Evolutionary conservation across 2,113 vertebrate genomes (phyloP).

Genomic region (Abramis brama): DNA sequence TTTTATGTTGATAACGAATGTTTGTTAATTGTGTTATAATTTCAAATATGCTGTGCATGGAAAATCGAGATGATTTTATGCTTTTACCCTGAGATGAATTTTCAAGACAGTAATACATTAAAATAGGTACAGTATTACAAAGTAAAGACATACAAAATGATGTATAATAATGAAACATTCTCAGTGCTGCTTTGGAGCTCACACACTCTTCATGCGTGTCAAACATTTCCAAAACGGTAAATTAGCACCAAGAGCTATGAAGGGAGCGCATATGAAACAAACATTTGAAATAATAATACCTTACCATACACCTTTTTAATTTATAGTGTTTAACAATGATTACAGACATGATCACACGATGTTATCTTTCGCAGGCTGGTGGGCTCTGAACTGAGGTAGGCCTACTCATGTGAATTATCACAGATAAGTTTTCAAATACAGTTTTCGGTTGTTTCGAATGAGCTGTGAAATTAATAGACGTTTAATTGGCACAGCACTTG

Average conservation of each 20-base stretch:
- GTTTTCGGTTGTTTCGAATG: constrained; percentile 17
- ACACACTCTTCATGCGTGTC: constrained; percentile 50
- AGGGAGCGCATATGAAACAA: constrained; percentile 4
- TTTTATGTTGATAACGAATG: not conserved
- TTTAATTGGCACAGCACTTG: not conserved
- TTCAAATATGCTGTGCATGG: not conserved
- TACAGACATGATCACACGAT: constrained; percentile 28
- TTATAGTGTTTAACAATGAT: constrained; percentile 45
- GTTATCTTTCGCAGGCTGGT: constrained; percentile 15
- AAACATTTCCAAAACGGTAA: constrained; percentile 28
- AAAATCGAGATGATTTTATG: constrained; percentile 40
- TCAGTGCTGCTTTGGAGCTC: constrained; percentile 64
- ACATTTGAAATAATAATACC: constrained; percentile 50
- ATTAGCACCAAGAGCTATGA: constrained; percentile 26
- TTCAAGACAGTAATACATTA: constrained; percentile 61
- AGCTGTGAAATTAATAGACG: not conserved
- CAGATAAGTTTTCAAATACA: constrained; percentile 19
- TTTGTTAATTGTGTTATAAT: not conserved
- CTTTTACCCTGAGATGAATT: constrained; percentile 73
- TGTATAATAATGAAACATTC: constrained; percentile 47
- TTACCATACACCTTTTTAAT: constrained; percentile 60
- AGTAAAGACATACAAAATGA: constrained; percentile 35
- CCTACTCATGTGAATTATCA: not conserved
- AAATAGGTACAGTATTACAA: constrained; percentile 55
- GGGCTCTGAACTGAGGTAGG: not conserved